Base-by-base conservation (phyloP, 1,140 invertebrate genomes). In the Drosophila ohnishii region DNA sequence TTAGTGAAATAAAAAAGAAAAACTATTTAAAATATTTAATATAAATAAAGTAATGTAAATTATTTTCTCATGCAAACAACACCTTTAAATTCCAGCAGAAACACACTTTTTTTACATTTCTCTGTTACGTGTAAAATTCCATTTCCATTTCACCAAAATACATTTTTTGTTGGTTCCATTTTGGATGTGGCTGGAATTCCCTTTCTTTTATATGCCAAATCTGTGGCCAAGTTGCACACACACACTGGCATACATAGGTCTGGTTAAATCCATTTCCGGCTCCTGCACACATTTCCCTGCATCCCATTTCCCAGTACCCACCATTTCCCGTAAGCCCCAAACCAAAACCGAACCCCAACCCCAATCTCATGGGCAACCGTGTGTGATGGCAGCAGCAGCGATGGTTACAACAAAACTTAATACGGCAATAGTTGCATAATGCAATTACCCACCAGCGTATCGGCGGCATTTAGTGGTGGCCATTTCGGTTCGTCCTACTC, bases 391-490 rank as follows among this genome's bases (percentile, higher is more conserved):
- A 42, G 39, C 44, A 40, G 48, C 30, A 48, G 25, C 67, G 82
- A 82, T 69, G 67, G 83, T 83, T 81, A 79, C 66, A 64, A 73
- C 75, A 76, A 87, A 87, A 88, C 84, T 87, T 87, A 87, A 83
- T 87, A 87, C 63, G 63, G 84, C 77, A 80, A 88, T 89, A 88
- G 84, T 88, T 88, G 84, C 70, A 88, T 88, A 88, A 88, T 88
- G 80, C 85, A 88, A 88, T 88, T 88, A 88, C 80, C 85, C 74
- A 67, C 77, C 65, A 72, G 48, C 84, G 80, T 88, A 84, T 87
- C 76, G 84, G 69, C 84, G 59, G 60, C 57, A 72, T 72, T 72
- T 72, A 72, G 69, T 71, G 75, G 65, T 25, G 74, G 56, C 34
- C 62, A 61, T 60, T 67, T 75, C 44, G 56, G 71, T 42, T 66